A percentile compares a stretch with the other conserved stretches of the same genome.
Conservation (phyloP, 2,888 invertebrate species). For the Eristalis intricaria region DNA sequence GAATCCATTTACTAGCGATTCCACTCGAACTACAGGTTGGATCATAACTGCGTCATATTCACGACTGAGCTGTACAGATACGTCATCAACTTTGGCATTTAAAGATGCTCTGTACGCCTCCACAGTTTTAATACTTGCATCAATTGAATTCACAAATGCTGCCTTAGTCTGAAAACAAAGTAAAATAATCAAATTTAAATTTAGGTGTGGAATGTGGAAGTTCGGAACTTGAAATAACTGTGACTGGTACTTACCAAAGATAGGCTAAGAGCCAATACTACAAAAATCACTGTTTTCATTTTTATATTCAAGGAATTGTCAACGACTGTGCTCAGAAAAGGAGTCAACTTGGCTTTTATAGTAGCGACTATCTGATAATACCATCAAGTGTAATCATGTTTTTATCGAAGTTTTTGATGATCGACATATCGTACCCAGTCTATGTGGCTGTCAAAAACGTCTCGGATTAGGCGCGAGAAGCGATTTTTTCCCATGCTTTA, state of each 20-base stretch:
- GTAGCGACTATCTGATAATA: constrained; percentile 6
- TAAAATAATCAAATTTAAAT: too few species aligned
- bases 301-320: not conserved
- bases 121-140: not conserved
- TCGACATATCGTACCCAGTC: not conserved
- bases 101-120: not conserved
- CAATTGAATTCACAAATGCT: not conserved
- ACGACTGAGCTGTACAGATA: constrained; percentile 72
- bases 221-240: not conserved
- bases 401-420: not conserved
- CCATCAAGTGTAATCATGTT: not conserved
- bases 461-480: not conserved
- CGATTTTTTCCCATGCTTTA: not conserved
- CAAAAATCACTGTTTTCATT: constrained; percentile 15
- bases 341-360: constrained; percentile 9
- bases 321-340: not conserved
- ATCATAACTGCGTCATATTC: constrained; percentile 74
- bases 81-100: constrained; percentile 26
- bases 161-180: constrained; percentile 9
- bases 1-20: constrained; percentile 73
- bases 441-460: not conserved
- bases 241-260: not conserved
- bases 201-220: not conserved
- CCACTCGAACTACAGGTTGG: constrained; percentile 75
- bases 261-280: not conserved